Percentiles rank a stretch among this genome's conserved stretches.
phyloP scores from a whole-genome alignment of 2,888 invertebrate genomes.

The Cosmorhoe ocellata region DNA sequence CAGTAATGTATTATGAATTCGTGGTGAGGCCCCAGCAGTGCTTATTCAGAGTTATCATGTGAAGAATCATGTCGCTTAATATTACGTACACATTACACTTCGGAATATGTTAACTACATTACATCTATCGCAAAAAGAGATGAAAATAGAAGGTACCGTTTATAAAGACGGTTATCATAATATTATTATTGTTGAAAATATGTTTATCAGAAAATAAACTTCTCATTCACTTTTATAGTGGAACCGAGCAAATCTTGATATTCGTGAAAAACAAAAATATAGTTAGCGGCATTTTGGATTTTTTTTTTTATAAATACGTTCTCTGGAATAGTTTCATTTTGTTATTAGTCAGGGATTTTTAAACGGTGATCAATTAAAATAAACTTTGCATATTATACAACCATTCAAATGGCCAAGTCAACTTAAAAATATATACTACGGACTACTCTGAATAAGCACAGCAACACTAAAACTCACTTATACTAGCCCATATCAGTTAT shows the following conservation, averaged over 20 bases:
- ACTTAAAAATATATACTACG: not conserved
- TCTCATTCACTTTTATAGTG: not conserved
- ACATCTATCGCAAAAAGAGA: slow-evolving; percentile 9
- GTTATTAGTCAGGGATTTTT: not conserved
- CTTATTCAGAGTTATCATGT: slow-evolving; percentile 22
- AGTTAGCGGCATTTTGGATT: too few relatives aligned
- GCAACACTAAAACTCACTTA: slow-evolving; percentile 1
- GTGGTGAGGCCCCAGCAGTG: slow-evolving; percentile 18
- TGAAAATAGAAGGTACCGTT: slow-evolving; percentile 7
- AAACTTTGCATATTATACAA: not conserved
- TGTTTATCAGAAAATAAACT: slow-evolving; percentile 5
- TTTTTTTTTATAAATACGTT: too few relatives aligned
- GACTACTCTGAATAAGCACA: slow-evolving; percentile 22
- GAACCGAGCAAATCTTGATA: not conserved
- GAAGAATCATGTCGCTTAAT: slow-evolving; percentile 2
- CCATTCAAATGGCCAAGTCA: slow-evolving; percentile 1
- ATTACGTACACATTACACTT: not conserved
- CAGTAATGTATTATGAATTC: too few relatives aligned
- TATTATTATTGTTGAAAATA: not conserved
- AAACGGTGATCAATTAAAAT: not conserved
- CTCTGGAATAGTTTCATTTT: too few relatives aligned
- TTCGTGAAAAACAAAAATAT: not conserved
- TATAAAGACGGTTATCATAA: slow-evolving; percentile 5
- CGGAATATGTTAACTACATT: not conserved
- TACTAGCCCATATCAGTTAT: not conserved